Evolutionary conservation across 2,797 vertebrate species (phyloP).

Genomic region (Anguilla anguilla): DNA sequence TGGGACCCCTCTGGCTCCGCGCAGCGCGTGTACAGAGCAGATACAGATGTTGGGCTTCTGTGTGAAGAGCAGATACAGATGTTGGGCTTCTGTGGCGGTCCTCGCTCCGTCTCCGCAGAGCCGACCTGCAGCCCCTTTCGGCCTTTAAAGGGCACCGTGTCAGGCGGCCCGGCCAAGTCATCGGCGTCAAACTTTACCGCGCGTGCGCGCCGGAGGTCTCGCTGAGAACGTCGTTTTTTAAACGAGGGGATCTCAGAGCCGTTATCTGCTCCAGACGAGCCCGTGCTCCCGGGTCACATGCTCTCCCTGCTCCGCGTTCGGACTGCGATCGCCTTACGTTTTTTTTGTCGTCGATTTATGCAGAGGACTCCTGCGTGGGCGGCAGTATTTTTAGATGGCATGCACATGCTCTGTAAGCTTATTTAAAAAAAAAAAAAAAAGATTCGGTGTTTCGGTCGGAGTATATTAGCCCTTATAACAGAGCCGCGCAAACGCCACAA

Average conservation of each 20-base stretch:
- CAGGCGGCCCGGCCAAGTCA: neutral
- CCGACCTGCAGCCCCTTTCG: neutral
- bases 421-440: neutral
- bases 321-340: neutral
- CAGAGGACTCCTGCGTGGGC: neutral
- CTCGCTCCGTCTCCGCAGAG: neutral
- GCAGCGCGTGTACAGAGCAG: neutral
- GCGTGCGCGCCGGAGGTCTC: neutral
- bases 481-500: neutral
- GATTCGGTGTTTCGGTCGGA: neutral
- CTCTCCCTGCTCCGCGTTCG: neutral
- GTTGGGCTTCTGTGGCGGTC: neutral
- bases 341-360: neutral
- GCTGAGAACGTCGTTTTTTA: neutral
- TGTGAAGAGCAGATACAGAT: too few species aligned
- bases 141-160: neutral
- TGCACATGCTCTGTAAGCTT: neutral
- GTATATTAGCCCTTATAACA: neutral
- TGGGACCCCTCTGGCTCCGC: neutral
- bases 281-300: neutral
- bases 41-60: neutral
- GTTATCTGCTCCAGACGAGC: conserved; percentile 5
- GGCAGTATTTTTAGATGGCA: neutral
- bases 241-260: conserved; percentile 28
- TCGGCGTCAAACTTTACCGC: neutral